phyloP scores from a whole-genome alignment of 2,797 vertebrate species.

The Merluccius polli region DNA sequence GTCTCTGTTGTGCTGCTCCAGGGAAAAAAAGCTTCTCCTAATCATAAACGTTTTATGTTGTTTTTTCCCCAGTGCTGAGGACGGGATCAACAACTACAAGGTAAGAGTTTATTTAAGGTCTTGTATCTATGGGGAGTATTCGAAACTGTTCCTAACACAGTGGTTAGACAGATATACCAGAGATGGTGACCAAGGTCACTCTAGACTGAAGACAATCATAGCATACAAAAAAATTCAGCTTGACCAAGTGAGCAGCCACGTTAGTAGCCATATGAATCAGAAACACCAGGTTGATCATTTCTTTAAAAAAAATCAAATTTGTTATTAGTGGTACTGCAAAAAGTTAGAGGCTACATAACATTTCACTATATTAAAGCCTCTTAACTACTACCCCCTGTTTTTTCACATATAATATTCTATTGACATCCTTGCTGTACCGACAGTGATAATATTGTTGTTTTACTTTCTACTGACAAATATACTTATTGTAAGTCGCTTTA shows the following conservation, averaged over 20 bases:
- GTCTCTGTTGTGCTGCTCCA: neutral
- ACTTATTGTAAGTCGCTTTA: too few species aligned
- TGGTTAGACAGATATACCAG: neutral
- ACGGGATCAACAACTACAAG: slow-evolving; percentile 71
- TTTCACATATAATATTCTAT: too few species aligned
- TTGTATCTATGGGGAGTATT: neutral
- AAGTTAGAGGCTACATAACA: neutral
- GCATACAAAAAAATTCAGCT: too few species aligned
- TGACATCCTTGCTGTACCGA: too few species aligned
- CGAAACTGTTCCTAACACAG: neutral
- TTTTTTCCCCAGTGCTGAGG: slow-evolving; percentile 63
- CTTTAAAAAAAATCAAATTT: too few species aligned
- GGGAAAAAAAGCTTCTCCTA: neutral
- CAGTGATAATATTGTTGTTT: too few species aligned
- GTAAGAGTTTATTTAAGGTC: slow-evolving; percentile 45
- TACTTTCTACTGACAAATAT: too few species aligned
- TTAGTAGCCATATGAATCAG: too few species aligned
- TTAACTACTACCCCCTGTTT: too few species aligned
- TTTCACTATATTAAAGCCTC: too few species aligned
- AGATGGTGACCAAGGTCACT: neutral
- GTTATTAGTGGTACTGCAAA: neutral
- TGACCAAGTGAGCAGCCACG: too few species aligned
- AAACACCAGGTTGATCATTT: too few species aligned
- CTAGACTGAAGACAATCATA: neutral
- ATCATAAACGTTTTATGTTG: neutral